Evolutionary conservation across 2,113 vertebrate species (phyloP).

Genomic region (Lipophrys pholis): DNA sequence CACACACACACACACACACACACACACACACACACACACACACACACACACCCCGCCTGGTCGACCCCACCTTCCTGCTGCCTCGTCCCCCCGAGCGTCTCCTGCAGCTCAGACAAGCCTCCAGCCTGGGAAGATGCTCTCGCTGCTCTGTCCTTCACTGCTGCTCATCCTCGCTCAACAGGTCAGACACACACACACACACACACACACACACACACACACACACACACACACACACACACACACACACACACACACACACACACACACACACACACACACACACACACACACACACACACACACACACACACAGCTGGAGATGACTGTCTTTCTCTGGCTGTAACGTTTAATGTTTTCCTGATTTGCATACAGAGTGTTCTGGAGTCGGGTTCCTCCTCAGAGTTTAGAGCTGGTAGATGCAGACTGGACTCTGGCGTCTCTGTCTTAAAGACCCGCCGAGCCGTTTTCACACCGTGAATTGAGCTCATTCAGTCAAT

Average conservation of each 20-base stretch:
- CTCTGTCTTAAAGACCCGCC: too few relatives aligned
- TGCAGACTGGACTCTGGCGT: constrained; percentile 5
- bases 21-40: constrained; percentile 5
- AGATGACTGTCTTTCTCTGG: too few relatives aligned
- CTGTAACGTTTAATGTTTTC: background rate
- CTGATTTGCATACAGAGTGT: background rate
- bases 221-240: too few relatives aligned
- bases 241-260: too few relatives aligned
- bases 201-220: too few relatives aligned
- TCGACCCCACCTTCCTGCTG: constrained; percentile 56
- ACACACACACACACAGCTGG: too few relatives aligned
- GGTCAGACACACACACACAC: constrained; percentile 80
- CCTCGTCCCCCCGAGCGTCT: constrained; percentile 36
- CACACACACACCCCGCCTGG: background rate
- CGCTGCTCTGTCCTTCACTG: constrained; percentile 81
- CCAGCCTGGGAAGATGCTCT: constrained; percentile 84
- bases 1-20: constrained; percentile 1
- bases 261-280: too few relatives aligned
- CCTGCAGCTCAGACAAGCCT: constrained; percentile 60
- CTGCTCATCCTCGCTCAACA: constrained; percentile 83
- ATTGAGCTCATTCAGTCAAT: constrained; percentile 75
- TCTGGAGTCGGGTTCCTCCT: background rate
- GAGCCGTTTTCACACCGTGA: constrained; percentile 59
- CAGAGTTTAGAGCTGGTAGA: background rate
- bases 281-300: too few relatives aligned